Evolutionary conservation across 2,888 invertebrate genomes (phyloP), one percentile per base, ranked within the genome.

Genomic region (Chloromyia formosa): DNA sequence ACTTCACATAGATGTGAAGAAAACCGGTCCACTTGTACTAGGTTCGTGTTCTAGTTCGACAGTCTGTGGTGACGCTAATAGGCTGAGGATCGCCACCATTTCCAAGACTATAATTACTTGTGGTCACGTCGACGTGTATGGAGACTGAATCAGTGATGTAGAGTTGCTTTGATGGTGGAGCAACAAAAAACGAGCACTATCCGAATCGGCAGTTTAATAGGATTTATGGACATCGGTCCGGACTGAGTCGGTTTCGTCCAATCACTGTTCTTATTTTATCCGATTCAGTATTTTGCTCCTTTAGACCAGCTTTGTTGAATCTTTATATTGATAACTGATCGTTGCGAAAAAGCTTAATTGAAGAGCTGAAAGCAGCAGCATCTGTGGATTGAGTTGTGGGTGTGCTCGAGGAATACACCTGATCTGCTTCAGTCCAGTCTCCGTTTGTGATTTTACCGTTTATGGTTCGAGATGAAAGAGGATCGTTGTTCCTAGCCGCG

Each of bases 341-440:
- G 18, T 73, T 73, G 4, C 53, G 49, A 4, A 62, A 0, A 10
- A 66, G 9, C 45, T 64, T 64, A 40, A 58, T 14, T 56, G 75
- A 2, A 66, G 60, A n/a, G 35, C 27, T 16, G 7, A 35, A 35
- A 23, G 64, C 35, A 45, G 35, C n/a, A 16, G 27, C 23, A 74
- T 77, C n/a, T 60, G 66, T 22, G 61, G 71, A 45, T 18, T 53
- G 12, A 69, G 77, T 58, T 73, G 58, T 74, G 49, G 78, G 79
- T 49, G 75, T 80, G 61, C 78, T 79, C 1, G 81, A 77, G 0
- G 81, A 81, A 74, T 91, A 88, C 72, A 91, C 91, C 83, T 93
- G 93, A 86, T 94, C 94, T 10, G 93, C 93, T 84, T 94, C 94
- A 0, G 93, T 93, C 78, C 94, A 85, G 81, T 94, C 94, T 27